Conservation (phyloP, 2,888 invertebrate species). For the Hirtodrosophila cameraria region DNA sequence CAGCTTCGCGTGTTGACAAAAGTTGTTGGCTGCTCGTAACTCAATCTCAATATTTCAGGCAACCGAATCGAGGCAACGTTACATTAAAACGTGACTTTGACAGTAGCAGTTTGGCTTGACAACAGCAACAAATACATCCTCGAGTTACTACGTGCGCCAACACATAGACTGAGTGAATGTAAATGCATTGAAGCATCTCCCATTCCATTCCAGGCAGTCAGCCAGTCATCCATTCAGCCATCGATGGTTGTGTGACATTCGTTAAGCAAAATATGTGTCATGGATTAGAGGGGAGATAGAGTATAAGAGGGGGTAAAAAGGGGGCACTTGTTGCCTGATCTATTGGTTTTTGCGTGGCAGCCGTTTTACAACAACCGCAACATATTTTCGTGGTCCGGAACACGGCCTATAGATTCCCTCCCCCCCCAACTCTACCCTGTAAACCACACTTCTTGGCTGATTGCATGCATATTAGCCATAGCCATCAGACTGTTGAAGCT, state of each 20-base stretch:
- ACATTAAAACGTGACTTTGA: slow-evolving; percentile 79
- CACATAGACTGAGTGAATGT: slow-evolving; percentile 56
- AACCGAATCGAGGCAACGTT: slow-evolving; percentile 61
- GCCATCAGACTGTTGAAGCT: slow-evolving; percentile 56
- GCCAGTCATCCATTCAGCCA: slow-evolving; percentile 15
- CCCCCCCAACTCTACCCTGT: neutral
- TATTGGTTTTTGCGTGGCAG: slow-evolving; percentile 77
- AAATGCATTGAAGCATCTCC: slow-evolving; percentile 55
- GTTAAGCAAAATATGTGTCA: slow-evolving; percentile 76
- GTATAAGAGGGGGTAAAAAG: slow-evolving; percentile 9
- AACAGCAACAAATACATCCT: slow-evolving; percentile 34
- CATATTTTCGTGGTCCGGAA: slow-evolving; percentile 68
- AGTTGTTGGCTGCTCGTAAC: slow-evolving; percentile 78
- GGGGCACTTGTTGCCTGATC: slow-evolving; percentile 62
- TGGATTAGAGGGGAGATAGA: slow-evolving; percentile 26
- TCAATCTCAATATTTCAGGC: slow-evolving; percentile 77
- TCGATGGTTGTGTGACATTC: slow-evolving; percentile 66
- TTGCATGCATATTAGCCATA: slow-evolving; percentile 79
- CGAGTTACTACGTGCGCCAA: slow-evolving; percentile 74
- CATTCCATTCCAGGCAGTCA: slow-evolving; percentile 38
- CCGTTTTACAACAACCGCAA: slow-evolving; percentile 61
- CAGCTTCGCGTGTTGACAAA: slow-evolving; percentile 77
- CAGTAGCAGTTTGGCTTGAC: slow-evolving; percentile 74
- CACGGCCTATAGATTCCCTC: slow-evolving; percentile 19
- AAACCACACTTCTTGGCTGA: slow-evolving; percentile 60